Percentiles rank a stretch among this genome's conserved stretches.
Conservation (phyloP, 2,888 invertebrate species). For the Amitus sp. region DNA sequence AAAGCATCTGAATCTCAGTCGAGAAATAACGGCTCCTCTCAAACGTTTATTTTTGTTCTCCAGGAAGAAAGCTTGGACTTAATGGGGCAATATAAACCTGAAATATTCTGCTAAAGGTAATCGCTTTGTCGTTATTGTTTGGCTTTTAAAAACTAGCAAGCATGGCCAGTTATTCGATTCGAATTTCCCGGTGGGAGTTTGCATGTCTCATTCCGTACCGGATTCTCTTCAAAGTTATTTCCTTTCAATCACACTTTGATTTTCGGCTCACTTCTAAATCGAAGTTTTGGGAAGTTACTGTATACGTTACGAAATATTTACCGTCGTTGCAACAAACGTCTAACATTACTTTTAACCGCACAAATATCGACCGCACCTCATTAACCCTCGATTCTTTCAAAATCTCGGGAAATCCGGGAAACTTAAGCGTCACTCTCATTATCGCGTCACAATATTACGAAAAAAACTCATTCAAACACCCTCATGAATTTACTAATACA, state of each 20-base stretch:
- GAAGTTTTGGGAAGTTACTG: conserved; percentile 1
- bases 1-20: background rate
- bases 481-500: no score
- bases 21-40: conserved; percentile 60
- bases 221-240: conserved; percentile 2
- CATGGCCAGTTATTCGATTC: conserved; percentile 32
- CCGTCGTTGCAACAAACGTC: background rate
- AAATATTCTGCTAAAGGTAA: conserved; percentile 83
- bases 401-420: background rate
- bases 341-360: conserved; percentile 17
- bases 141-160: conserved; percentile 45
- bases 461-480: no score
- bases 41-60: conserved; percentile 70
- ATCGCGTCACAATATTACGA: no score
- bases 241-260: background rate
- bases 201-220: conserved; percentile 4
- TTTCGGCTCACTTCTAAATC: no score
- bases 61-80: conserved; percentile 81
- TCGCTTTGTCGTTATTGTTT: conserved; percentile 64
- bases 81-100: conserved; percentile 82
- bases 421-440: no score
- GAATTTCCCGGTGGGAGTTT: conserved; percentile 24
- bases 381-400: conserved; percentile 26
- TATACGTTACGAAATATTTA: no score
- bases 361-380: conserved; percentile 31